Evolutionary conservation across 2,888 invertebrate species (phyloP), one percentile per base, ranked within the genome.

Genomic region (Smittia aterrima): DNA sequence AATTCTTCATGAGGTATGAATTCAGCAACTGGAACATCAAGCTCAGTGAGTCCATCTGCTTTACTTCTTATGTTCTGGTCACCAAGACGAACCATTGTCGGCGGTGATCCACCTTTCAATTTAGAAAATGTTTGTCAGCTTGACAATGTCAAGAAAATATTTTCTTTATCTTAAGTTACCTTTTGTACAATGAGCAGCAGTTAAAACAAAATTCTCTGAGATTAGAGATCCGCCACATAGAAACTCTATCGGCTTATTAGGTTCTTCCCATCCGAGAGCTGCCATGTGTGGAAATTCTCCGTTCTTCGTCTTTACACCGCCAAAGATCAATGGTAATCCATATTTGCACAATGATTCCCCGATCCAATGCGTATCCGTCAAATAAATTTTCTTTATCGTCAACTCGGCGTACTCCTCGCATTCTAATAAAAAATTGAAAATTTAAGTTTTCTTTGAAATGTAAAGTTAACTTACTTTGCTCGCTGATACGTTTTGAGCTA

Each of bases 251-350:
- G 78, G 76, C 1, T 76, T 77, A n/a, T 71, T 27, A 2, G 62
- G 66, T 67, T 79, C 79, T 0, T 79, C 78, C 83, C 83, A 83
- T 16, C 82, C 82, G 47, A 83, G 64, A 9, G 82, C 83, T 0
- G 81, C 79, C 87, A 87, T 87, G 77, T 87, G 87, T 1, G 87
- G 87, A 79, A 86, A 87, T 78, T 87, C 85, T 47, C 83, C 84
- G 25, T 81, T 79, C 22, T 79, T 77, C 0, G 86, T 85, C 11
- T 82, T 81, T 66, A 80, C 80, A 2, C 87, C 87, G 1, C 64
- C 64, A 9, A 64, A 83, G 77, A 80, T 79, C 68, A 83, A 80
- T 11, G 75, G 74, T 4, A 47, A 38, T 11, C 70, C 70, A 25
- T 54, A 9, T 22, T 58, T 13, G 13, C 72, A 72, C 22, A n/a